phyloP scores from a whole-genome alignment of 2,113 vertebrate species.

The Mus spicilegus region DNA sequence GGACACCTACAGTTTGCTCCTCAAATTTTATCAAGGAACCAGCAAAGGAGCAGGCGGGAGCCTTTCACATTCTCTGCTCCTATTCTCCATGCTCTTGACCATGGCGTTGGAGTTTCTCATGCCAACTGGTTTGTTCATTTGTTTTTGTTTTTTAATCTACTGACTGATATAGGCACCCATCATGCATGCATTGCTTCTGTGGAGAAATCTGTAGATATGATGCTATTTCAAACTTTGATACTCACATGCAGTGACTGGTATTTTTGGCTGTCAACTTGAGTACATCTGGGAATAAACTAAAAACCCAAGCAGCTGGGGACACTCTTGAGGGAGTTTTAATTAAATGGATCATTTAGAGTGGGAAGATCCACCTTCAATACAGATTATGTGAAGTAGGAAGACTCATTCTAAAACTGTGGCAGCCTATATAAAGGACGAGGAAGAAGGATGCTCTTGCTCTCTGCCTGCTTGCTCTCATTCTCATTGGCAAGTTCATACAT shows the following conservation, averaged over 20 bases:
- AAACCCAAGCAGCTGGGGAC: neutral
- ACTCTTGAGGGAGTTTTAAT: neutral
- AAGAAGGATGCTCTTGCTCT: neutral
- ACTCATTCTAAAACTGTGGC: neutral
- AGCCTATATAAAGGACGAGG: neutral
- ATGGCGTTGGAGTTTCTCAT: fast-evolving
- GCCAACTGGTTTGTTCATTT: neutral
- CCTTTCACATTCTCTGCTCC: neutral
- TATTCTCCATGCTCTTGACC: neutral
- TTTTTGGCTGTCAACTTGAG: neutral
- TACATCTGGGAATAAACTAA: neutral
- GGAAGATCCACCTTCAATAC: neutral
- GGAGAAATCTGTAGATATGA: neutral
- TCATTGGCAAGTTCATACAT: neutral
- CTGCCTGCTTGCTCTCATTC: neutral
- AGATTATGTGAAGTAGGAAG: neutral
- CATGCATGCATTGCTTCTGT: neutral
- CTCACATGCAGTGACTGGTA: neutral
- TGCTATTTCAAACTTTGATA: neutral
- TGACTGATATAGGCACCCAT: neutral
- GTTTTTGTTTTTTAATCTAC: neutral
- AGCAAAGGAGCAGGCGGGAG: neutral
- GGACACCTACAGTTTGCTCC: neutral
- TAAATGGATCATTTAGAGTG: no score
- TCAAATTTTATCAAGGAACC: neutral